Conservation (phyloP, 2,888 invertebrate genomes). For the Ormyrus rosae region DNA sequence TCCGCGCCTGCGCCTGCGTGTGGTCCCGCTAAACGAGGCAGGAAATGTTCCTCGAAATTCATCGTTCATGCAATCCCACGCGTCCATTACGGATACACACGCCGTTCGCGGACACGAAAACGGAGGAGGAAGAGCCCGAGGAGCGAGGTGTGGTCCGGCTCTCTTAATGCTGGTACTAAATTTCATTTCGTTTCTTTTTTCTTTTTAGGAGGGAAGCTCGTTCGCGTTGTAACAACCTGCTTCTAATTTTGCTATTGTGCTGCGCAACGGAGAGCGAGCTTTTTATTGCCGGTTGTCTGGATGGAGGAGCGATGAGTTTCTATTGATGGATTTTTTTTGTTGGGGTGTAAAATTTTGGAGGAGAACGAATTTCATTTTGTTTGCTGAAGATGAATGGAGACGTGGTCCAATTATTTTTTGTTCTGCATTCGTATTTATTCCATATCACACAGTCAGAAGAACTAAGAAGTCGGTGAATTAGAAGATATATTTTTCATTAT, state of each 20-base stretch:
- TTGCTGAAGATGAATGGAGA: not conserved
- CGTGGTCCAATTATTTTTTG: too few relatives aligned
- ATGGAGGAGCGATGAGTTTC: not conserved
- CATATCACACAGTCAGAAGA: too few relatives aligned
- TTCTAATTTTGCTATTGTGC: constrained; percentile 53
- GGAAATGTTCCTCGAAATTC: constrained; percentile 66
- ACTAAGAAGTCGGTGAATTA: too few relatives aligned
- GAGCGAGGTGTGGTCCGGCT: constrained; percentile 49
- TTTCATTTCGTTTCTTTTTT: constrained; percentile 23
- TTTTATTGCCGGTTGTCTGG: too few relatives aligned
- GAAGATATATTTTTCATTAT: too few relatives aligned
- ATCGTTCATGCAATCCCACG: constrained; percentile 67
- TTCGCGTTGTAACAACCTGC: constrained; percentile 42
- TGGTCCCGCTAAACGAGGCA: constrained; percentile 43
- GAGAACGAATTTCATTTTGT: not conserved
- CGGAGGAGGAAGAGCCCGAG: constrained; percentile 43
- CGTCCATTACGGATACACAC: constrained; percentile 59
- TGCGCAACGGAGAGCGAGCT: constrained; percentile 2
- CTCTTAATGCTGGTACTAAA: constrained; percentile 52
- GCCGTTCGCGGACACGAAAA: constrained; percentile 25
- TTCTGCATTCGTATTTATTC: too few relatives aligned
- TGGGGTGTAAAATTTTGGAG: not conserved
- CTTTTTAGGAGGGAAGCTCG: not conserved
- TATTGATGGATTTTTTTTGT: not conserved
- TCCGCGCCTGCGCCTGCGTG: constrained; percentile 37